Base-by-base conservation (phyloP, 30 jellyfish, hydroid and myxozoan species). In the Mastigias papua region DNA sequence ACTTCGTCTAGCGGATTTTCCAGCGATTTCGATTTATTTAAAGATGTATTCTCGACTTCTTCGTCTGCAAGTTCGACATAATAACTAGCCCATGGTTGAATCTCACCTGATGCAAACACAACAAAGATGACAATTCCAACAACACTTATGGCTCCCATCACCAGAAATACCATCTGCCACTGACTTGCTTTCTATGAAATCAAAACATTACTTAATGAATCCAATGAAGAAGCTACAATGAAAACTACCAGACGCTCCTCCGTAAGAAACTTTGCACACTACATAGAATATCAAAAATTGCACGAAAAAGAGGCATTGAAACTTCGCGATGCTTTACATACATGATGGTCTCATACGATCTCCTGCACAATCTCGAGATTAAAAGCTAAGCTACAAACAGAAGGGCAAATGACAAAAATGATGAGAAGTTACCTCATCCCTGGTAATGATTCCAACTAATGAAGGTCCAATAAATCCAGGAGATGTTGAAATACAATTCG, bases 381-480 rank as follows among this genome's bases (percentile, higher is more conserved):
- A 34, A 11, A 33, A 13, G 71, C 19, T 15, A 37, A 9, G 17
- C 17, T 0, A 32, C 26, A 1, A 42, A 13, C 25, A 34, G 50
- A 29, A 46, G 13, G 16, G 27, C 25, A 51, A 51, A 51, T 5
- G 27, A 51, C 33, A 34, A 4, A 25, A 54, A 33, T 5, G 62
- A 2, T 32, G 15, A 35, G 1, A 26, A 32, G 84, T 48, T 58
- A 95, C 99, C 92, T 89, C 99, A 62, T 90, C 89, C 80, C 87
- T 90, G 9, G 99, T 95, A 37, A 90, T 58, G 28, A 95, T 73
- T 19, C 99, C 99, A 65, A 95, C 99, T 19, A 95, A 77, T 28
- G 97, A 92, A 2, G 99, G 99, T 22, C 99, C 99, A 64, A 89
- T 76, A 78, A 95, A 95, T 3, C 99, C 99, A 10, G 99, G 97